A percentile compares a stretch with the other conserved stretches of the same genome.
These are phyloP conservation scores for Delia radicum DNA, from an alignment of 1,140 invertebrate genomes.

Conservation along the genomic window DNA sequence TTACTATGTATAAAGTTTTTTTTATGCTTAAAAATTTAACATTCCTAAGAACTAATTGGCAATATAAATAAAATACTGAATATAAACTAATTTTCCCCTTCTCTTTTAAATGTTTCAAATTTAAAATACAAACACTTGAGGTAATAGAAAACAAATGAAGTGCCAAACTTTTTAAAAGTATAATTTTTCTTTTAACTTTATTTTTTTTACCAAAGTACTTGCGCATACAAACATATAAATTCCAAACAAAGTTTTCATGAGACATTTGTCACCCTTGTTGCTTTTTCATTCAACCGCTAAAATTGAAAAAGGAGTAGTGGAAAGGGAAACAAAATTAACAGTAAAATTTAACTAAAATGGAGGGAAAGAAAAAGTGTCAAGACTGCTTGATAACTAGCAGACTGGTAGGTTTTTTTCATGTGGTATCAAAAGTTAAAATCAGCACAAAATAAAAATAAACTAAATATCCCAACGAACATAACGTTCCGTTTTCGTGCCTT, in stretches of 20 bases:
- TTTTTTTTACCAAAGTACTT: not conserved
- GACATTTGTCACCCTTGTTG: conserved; percentile 17
- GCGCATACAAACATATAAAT: not conserved
- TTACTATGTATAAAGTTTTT: too few species aligned
- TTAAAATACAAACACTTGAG: conserved; percentile 11
- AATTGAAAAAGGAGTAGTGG: not conserved
- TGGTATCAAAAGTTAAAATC: conserved; percentile 8
- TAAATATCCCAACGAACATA: too few species aligned
- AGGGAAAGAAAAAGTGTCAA: not conserved
- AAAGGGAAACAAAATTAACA: not conserved
- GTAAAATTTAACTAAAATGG: not conserved
- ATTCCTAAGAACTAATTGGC: too few species aligned
- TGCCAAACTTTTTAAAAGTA: conserved; percentile 13
- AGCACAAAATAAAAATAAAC: not conserved
- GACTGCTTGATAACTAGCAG: conserved; percentile 1
- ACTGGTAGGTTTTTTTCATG: not conserved
- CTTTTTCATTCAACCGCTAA: conserved; percentile 10
- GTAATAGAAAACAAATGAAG: conserved; percentile 19
- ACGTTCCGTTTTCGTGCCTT: too few species aligned
- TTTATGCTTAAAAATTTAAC: too few species aligned
- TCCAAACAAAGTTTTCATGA: conserved; percentile 3
- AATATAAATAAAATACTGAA: too few species aligned
- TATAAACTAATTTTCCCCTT: too few species aligned
- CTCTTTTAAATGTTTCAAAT: too few species aligned
- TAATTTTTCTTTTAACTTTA: not conserved